A percentile compares a stretch with the other conserved stretches of the same genome.
phyloP scores from a whole-genome alignment of 2,797 vertebrate species.

The Gymnodraco acuticeps region DNA sequence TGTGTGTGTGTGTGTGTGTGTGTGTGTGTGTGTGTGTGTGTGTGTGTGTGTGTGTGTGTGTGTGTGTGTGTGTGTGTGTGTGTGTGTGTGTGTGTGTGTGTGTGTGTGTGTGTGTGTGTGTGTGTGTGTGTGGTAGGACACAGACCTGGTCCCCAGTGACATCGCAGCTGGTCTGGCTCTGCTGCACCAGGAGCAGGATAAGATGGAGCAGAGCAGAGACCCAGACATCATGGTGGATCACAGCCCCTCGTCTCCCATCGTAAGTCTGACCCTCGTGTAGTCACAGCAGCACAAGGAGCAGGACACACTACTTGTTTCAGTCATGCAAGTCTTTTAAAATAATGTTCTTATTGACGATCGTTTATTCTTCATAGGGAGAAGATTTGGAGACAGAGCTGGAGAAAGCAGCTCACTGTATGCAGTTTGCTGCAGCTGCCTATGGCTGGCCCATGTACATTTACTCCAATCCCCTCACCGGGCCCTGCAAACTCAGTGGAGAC shows the following conservation, averaged over 20 bases:
- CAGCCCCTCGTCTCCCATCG: constrained; percentile 84
- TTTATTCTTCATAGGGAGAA: constrained; percentile 78
- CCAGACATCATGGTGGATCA: constrained; percentile 83
- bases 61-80: too few relatives aligned
- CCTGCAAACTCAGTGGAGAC: constrained; percentile 91
- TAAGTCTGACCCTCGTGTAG: constrained; percentile 64
- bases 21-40: too few relatives aligned
- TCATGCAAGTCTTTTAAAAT: background rate
- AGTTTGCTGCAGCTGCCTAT: constrained; percentile 93
- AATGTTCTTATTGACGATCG: background rate
- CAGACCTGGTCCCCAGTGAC: constrained; percentile 95
- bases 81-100: too few relatives aligned
- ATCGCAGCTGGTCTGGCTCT: constrained; percentile 95
- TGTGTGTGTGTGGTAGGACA: constrained; percentile 88
- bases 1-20: too few relatives aligned
- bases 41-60: background rate
- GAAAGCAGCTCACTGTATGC: constrained; percentile 93
- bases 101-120: too few relatives aligned
- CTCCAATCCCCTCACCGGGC: constrained; percentile 89
- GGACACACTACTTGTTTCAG: too few relatives aligned
- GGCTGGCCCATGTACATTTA: constrained; percentile 96
- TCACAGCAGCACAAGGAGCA: background rate
- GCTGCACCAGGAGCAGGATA: constrained; percentile 96
- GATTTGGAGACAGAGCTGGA: constrained; percentile 91
- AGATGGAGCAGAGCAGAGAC: constrained; percentile 86